phyloP scores from a whole-genome alignment of 2,888 invertebrate genomes.

The Podotricha telesiphe region DNA sequence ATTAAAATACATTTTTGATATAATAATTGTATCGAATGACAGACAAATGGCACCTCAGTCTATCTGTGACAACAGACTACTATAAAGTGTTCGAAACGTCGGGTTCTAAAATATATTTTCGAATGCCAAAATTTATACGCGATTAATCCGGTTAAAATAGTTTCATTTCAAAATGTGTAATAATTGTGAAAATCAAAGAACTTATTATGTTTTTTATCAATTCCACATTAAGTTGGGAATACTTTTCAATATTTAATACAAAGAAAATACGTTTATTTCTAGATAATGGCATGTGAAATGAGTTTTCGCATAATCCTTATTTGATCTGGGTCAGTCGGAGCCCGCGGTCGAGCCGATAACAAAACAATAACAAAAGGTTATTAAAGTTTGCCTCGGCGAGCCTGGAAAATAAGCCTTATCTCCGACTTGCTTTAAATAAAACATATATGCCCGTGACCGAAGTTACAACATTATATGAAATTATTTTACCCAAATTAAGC shows the following conservation, averaged over 20 bases:
- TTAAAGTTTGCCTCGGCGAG: constrained; percentile 42
- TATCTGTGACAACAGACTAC: too few relatives aligned
- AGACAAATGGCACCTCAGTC: too few relatives aligned
- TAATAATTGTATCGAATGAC: too few relatives aligned
- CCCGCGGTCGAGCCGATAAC: constrained; percentile 40
- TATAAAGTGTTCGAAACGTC: too few relatives aligned
- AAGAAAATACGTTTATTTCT: constrained; percentile 42
- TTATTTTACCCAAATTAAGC: constrained; percentile 7
- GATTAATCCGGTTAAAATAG: too few relatives aligned
- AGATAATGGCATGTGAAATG: constrained; percentile 45
- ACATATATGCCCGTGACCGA: constrained; percentile 11
- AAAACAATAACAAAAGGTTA: constrained; percentile 46
- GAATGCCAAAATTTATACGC: too few relatives aligned
- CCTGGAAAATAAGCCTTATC: constrained; percentile 28
- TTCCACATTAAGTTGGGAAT: constrained; percentile 33
- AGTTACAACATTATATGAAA: constrained; percentile 14
- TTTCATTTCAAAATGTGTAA: too few relatives aligned
- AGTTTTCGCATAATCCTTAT: constrained; percentile 45
- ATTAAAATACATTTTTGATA: too few relatives aligned
- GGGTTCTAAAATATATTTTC: too few relatives aligned
- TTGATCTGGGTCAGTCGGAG: constrained; percentile 43
- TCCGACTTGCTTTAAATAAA: constrained; percentile 30
- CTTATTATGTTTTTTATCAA: background rate
- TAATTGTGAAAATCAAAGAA: too few relatives aligned
- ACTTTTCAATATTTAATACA: constrained; percentile 41